These are phyloP conservation scores for Catostomus latipinnis DNA, from an alignment of 2,797 vertebrate species.

Conservation along the genomic window DNA sequence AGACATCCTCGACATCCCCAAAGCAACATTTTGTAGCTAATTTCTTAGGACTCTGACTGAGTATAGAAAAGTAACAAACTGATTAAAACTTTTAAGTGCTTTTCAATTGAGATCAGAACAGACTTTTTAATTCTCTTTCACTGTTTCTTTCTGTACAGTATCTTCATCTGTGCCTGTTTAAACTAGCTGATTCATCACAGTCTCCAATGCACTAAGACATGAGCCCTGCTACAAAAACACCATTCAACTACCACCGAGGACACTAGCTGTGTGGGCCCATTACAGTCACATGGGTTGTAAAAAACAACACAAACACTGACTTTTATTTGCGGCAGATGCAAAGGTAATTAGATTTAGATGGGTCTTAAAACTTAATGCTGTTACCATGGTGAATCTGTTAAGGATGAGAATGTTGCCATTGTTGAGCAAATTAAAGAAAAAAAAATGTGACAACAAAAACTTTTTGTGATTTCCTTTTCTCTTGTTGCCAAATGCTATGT, in stretches of 20 bases:
- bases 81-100: no score
- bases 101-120: no score
- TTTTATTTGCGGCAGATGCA: constrained; percentile 25
- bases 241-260: constrained; percentile 48
- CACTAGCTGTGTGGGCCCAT: constrained; percentile 19
- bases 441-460: neutral
- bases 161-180: constrained; percentile 27
- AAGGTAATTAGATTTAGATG: constrained; percentile 50
- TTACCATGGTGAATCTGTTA: constrained; percentile 44
- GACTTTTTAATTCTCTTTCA: neutral
- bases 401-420: constrained; percentile 18
- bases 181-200: constrained; percentile 52
- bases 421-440: neutral
- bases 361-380: constrained; percentile 49
- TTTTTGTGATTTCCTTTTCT: no score
- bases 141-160: constrained; percentile 1
- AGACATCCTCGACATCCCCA: no score
- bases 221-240: constrained; percentile 49
- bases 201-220: constrained; percentile 50
- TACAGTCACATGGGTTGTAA: constrained; percentile 41
- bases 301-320: constrained; percentile 27
- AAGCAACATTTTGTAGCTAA: no score
- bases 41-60: no score
- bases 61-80: no score
- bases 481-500: neutral